A percentile compares a stretch with the other conserved stretches of the same genome.
Evolutionary conservation across 2,113 vertebrate species (phyloP).

Genomic region (Gorsachius goisagi): DNA sequence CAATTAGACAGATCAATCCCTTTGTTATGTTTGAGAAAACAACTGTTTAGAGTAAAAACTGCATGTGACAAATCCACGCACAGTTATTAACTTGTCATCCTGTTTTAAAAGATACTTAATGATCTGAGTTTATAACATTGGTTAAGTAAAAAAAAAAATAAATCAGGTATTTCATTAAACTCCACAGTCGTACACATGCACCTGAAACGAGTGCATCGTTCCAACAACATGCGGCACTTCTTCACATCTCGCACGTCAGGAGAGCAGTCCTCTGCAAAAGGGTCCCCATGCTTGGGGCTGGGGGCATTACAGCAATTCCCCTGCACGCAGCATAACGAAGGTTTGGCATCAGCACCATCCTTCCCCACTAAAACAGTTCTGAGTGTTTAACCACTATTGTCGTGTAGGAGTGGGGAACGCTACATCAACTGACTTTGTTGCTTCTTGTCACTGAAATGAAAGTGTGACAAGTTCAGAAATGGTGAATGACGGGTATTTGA

Average conservation of each 20-base stretch:
- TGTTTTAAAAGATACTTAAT: constrained; percentile 6
- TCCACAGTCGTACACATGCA: background rate
- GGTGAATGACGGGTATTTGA: background rate
- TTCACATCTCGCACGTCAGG: background rate
- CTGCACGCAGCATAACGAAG: rapidly evolving
- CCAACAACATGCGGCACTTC: rapidly evolving
- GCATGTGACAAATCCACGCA: constrained; percentile 5
- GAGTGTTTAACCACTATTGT: background rate
- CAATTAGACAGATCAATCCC: constrained; percentile 33
- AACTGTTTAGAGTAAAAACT: constrained; percentile 49
- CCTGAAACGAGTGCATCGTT: background rate
- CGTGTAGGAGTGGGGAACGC: background rate
- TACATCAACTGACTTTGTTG: background rate
- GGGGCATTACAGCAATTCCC: rapidly evolving
- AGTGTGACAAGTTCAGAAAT: background rate
- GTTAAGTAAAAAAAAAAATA: background rate
- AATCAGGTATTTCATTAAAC: background rate
- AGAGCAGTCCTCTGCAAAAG: background rate
- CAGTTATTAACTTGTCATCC: constrained; percentile 46
- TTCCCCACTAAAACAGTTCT: background rate
- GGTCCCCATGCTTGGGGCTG: background rate
- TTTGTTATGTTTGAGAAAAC: constrained; percentile 22
- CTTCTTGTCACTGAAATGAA: background rate
- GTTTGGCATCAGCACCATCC: background rate
- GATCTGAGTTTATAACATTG: background rate